phyloP scores from a whole-genome alignment of 2,113 vertebrate species.

The Litocranius walleri region DNA sequence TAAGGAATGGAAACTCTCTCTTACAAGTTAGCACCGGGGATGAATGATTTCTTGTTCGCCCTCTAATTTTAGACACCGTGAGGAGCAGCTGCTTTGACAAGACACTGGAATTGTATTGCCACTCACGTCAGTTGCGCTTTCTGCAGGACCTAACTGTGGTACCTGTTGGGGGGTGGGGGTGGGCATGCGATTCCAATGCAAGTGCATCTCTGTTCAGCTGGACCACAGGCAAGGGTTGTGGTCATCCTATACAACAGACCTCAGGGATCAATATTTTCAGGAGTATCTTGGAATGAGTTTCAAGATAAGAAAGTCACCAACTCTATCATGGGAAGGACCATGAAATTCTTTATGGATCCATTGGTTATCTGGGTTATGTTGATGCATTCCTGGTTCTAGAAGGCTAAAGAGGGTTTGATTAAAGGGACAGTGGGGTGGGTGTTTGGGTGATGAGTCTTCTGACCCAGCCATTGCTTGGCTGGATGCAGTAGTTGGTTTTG shows the following conservation, averaged over 20 bases:
- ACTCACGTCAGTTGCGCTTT: neutral
- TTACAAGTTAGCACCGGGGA: neutral
- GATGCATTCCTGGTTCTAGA: neutral
- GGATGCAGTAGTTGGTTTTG: neutral
- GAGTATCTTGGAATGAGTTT: neutral
- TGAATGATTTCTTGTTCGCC: neutral
- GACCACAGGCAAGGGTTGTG: neutral
- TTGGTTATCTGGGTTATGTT: neutral
- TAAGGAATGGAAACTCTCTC: slow-evolving; percentile 42
- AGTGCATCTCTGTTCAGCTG: neutral
- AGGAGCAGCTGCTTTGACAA: neutral
- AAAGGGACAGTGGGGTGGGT: neutral
- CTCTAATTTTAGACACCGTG: neutral
- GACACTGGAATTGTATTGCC: neutral
- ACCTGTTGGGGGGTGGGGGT: neutral
- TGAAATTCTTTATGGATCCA: neutral
- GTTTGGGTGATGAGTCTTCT: neutral
- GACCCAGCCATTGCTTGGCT: neutral
- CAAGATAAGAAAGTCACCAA: neutral
- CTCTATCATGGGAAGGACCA: neutral
- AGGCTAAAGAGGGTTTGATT: neutral
- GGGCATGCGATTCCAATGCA: neutral
- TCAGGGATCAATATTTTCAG: neutral
- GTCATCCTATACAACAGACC: neutral
- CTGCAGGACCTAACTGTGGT: neutral